Percentiles rank a stretch among this genome's conserved stretches.
Conservation (phyloP, 1,140 invertebrate species). For the Coenobita brevimanus region DNA sequence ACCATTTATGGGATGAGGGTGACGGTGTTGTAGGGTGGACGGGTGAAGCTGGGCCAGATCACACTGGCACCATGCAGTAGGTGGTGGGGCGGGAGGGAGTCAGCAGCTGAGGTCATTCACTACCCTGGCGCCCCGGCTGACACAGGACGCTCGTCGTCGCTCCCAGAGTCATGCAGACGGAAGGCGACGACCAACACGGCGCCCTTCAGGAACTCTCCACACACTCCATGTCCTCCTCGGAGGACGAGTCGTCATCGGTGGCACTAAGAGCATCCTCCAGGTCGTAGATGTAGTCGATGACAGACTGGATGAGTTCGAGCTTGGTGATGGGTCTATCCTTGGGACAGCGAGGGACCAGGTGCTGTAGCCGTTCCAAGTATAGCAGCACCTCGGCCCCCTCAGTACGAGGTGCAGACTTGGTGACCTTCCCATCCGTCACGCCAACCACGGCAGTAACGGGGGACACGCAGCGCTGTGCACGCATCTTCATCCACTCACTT, state of each 20-base stretch:
- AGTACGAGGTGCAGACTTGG: conserved; percentile 42
- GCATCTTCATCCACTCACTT: conserved; percentile 45
- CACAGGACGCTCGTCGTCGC: conserved; percentile 40
- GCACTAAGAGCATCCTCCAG: conserved; percentile 84
- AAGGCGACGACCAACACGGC: conserved; percentile 29
- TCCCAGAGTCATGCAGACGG: not conserved
- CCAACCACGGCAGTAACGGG: conserved; percentile 57
- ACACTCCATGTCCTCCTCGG: conserved; percentile 60
- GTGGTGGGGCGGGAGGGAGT: too few species aligned
- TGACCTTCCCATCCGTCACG: conserved; percentile 55
- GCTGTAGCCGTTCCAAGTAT: conserved; percentile 75
- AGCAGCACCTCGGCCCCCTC: conserved; percentile 46
- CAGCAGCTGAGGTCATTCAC: not conserved
- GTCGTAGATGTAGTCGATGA: conserved; percentile 98
- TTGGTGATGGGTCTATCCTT: conserved; percentile 80
- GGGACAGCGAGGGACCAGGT: conserved; percentile 79
- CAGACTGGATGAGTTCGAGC: conserved; percentile 94
- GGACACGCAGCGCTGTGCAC: conserved; percentile 52
- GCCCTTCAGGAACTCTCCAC: conserved; percentile 54
- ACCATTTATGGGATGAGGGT: too few species aligned
- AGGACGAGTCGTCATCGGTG: conserved; percentile 49
- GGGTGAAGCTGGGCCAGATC: too few species aligned
- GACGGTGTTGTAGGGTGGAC: too few species aligned
- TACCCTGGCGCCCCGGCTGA: conserved; percentile 33
- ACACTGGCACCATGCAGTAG: too few species aligned